Conservation (phyloP, 2,888 invertebrate species). For the Rugalucina vietnamica region DNA sequence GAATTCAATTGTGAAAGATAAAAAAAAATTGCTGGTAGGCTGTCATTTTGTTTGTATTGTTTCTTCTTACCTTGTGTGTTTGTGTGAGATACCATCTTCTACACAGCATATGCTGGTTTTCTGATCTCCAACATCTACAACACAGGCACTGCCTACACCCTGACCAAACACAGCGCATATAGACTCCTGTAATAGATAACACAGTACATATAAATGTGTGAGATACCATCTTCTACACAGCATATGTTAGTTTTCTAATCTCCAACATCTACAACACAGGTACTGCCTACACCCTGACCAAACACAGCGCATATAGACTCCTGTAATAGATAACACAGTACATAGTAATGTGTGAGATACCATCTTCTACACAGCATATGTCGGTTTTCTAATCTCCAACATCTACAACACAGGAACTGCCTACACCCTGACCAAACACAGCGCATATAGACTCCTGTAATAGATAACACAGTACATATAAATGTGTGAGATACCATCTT, state of each 20-base stretch:
- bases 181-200: slow-evolving; percentile 88
- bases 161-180: slow-evolving; percentile 94
- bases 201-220: slow-evolving; percentile 91
- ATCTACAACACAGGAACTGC: slow-evolving; percentile 96
- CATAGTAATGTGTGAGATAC: slow-evolving; percentile 95
- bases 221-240: slow-evolving; percentile 98
- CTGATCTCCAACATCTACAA: slow-evolving; percentile 97
- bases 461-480: too few species aligned
- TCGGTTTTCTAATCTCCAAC: slow-evolving; percentile 98
- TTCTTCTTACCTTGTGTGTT: too few species aligned
- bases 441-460: slow-evolving; percentile 92
- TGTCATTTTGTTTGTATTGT: too few species aligned
- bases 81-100: slow-evolving; percentile 97
- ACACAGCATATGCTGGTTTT: slow-evolving; percentile 98
- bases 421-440: slow-evolving; percentile 92
- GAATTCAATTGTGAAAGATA: too few species aligned
- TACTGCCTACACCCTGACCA: slow-evolving; percentile 84
- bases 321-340: slow-evolving; percentile 84
- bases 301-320: background rate
- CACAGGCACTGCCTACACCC: slow-evolving; percentile 94
- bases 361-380: slow-evolving; percentile 98
- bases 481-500: slow-evolving; percentile 97
- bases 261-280: slow-evolving; percentile 97
- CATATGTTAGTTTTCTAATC: slow-evolving; percentile 98
- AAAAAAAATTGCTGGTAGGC: too few species aligned